These are phyloP conservation scores for Alligator mississippiensis DNA, from an alignment of 2,113 vertebrate species.

Conservation along the genomic window DNA sequence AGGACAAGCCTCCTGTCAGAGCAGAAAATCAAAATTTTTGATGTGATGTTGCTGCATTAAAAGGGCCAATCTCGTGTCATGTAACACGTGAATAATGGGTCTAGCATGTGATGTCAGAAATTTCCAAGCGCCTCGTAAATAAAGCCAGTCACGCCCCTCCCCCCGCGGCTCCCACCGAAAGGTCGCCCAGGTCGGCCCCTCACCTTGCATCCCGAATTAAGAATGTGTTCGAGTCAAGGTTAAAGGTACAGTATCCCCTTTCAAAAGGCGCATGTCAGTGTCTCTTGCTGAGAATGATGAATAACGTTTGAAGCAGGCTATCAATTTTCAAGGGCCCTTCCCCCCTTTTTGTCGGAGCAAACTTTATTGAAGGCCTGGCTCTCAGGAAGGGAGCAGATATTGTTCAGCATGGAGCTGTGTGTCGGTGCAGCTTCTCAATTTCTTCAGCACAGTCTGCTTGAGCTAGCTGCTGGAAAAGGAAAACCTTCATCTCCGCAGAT, in stretches of 20 bases:
- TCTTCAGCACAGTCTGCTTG: constrained; percentile 12
- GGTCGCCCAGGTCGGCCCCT: constrained; percentile 73
- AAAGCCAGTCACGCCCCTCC: constrained; percentile 74
- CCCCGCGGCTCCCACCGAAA: constrained; percentile 63
- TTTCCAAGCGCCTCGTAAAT: constrained; percentile 80
- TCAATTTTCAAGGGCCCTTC: constrained; percentile 63
- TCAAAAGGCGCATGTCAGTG: constrained; percentile 79
- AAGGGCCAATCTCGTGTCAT: constrained; percentile 80
- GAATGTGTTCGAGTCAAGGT: constrained; percentile 77
- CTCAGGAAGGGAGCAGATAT: not conserved
- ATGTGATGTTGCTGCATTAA: constrained; percentile 78
- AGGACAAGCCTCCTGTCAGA: constrained; percentile 71
- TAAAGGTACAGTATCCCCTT: constrained; percentile 83
- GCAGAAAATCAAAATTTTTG: constrained; percentile 75
- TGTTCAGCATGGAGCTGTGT: not conserved
- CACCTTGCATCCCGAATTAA: constrained; percentile 78
- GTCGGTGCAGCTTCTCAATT: not conserved
- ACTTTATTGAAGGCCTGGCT: constrained; percentile 14
- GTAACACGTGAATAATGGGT: constrained; percentile 81
- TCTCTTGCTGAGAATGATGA: constrained; percentile 77
- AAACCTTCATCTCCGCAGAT: not conserved
- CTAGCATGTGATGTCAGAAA: constrained; percentile 81
- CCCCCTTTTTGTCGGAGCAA: not conserved
- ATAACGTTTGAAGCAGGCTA: constrained; percentile 72
- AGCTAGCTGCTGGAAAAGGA: not conserved